phyloP scores from a whole-genome alignment of 1,140 invertebrate genomes.

The Probaryconus sp. region DNA sequence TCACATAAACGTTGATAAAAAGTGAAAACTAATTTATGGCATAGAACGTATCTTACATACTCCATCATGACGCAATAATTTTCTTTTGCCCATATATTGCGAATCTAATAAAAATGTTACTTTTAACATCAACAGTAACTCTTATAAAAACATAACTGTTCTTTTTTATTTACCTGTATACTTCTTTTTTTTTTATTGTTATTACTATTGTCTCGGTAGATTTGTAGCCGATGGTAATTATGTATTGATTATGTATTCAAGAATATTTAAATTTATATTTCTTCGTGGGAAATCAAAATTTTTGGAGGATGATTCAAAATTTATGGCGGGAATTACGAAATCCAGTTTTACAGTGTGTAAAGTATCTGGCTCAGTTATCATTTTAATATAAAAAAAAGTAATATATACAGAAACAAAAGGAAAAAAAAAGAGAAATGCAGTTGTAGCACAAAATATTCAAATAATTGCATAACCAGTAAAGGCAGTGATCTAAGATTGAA shows the following conservation, averaged over 20 bases:
- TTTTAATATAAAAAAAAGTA: constrained; percentile 43
- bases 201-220: no score
- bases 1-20: no score
- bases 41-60: constrained; percentile 16
- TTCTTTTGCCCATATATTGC: constrained; percentile 36
- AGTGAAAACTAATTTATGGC: constrained; percentile 52
- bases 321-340: no score
- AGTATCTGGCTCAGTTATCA: no score
- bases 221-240: no score
- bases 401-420: constrained; percentile 2
- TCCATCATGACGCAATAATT: constrained; percentile 31
- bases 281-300: no score
- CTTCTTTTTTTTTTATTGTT: no score
- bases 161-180: constrained; percentile 11
- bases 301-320: no score
- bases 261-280: no score
- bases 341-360: no score
- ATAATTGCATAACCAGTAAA: constrained; percentile 48
- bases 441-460: constrained; percentile 29
- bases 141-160: no score
- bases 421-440: constrained; percentile 22
- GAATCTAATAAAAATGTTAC: constrained; percentile 33
- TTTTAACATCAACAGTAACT: constrained; percentile 5
- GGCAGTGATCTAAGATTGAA: constrained; percentile 24
- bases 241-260: no score